Base-by-base conservation (phyloP, 2,113 vertebrate genomes). In the Lepisosteus oculatus region DNA sequence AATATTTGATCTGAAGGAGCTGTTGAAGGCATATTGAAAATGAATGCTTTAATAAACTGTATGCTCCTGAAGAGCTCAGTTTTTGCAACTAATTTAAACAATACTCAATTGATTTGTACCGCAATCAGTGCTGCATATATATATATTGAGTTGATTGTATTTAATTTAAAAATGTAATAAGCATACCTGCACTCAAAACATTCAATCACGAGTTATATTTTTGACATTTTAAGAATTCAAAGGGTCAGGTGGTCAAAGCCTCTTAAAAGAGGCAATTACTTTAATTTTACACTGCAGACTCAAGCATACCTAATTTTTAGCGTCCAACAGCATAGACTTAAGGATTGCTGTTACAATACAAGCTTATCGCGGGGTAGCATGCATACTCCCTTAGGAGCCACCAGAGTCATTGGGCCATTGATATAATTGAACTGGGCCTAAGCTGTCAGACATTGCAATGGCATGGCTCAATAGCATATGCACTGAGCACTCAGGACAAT, bases 301-400 rank as follows among this genome's bases (percentile, higher is more conserved):
- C 90, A 91, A 94, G 93, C 93, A 94, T 90, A 92, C 90, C 93
- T 92, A 91, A 93, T 96, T 95, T 93, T 92, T 91, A 92, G 93
- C 92, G 94, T 92, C 93, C 93, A 92, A 93, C 89, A 93, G 94
- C 88, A 93, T 87, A 90, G 93, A 89, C 93, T 93, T 92, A 90
- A 87, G 92, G 93, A 91, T 93, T 93, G 88, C 86, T 85, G 90
- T 92, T 91, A 94, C 91, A 83, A 91, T 91, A 93, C 88, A 93
- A 88, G 91, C 93, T 98, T 98, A 96, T 97, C 96, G 92, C 94
- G 92, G 92, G 95, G 93, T 95, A 96, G 93, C 95, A 97, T 93
- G 94, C 92, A 82, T 92, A 93, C 93, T 93, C 94, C 94, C 85
- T 91, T 88, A 94, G 95, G 93, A 94, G 91, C 92, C 90, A 88